Evolutionary conservation across 2,888 invertebrate genomes (phyloP).

Genomic region (Leptothorax acervorum): DNA sequence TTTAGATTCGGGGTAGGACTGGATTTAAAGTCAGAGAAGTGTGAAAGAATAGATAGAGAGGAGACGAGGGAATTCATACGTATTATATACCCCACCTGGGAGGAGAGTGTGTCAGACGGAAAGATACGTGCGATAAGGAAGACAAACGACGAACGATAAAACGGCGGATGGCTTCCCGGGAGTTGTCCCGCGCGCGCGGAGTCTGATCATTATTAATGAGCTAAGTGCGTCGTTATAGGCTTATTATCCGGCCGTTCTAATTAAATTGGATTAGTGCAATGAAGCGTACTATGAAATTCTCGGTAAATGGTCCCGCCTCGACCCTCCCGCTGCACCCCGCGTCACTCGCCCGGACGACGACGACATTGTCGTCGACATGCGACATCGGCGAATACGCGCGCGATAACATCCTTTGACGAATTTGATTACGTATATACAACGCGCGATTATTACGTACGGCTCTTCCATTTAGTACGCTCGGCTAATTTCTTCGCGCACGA

Average conservation of each 20-base stretch:
- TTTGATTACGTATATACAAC: constrained; percentile 41
- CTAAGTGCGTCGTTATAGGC: constrained; percentile 72
- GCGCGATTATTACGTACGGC: constrained; percentile 17
- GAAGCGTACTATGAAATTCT: constrained; percentile 73
- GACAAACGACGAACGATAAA: constrained; percentile 72
- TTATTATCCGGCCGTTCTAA: constrained; percentile 74
- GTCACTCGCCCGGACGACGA: constrained; percentile 23
- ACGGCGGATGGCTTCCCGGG: constrained; percentile 63
- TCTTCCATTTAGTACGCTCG: background rate
- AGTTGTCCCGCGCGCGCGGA: constrained; percentile 30
- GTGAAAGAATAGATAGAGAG: constrained; percentile 60
- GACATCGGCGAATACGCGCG: constrained; percentile 37
- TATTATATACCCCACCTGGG: constrained; percentile 54
- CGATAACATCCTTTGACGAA: constrained; percentile 59
- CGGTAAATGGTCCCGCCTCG: constrained; percentile 69
- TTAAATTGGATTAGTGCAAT: constrained; percentile 75
- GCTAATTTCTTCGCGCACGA: constrained; percentile 16
- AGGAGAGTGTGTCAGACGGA: constrained; percentile 45
- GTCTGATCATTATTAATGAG: constrained; percentile 74
- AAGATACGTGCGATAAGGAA: constrained; percentile 67
- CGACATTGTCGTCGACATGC: constrained; percentile 48
- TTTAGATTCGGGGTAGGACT: constrained; percentile 39
- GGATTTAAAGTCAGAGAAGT: constrained; percentile 56
- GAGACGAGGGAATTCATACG: constrained; percentile 56
- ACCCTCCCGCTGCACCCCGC: constrained; percentile 55